Evolutionary conservation across 2,113 vertebrate genomes (phyloP), one percentile per base, ranked within the genome.

Genomic region (Chionodraco myersi): DNA sequence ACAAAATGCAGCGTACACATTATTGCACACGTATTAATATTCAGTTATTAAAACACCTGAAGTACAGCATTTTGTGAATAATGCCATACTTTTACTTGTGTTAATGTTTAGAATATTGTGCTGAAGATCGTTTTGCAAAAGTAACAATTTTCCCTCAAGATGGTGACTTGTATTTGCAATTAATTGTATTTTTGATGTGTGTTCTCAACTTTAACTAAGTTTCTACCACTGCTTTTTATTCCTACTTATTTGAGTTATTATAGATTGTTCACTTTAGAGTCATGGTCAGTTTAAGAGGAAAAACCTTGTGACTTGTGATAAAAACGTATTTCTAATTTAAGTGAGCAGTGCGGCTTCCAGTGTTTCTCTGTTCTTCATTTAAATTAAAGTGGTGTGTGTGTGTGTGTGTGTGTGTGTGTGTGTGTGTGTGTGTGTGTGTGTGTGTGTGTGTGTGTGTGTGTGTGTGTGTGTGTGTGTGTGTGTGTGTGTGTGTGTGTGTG

Each of bases 371-470:
- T 85, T 75, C 75, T 82, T 86, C 75, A 87, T 90, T 88, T 88
- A 90, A 85, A 90, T 92, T 90, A 91, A 88, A 88, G 87, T 81
- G 80, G 72, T 82, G 79, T 70, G 73, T 82, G 15, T 72, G 66
- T 34, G 54, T 53, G 53, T 52, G 76, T 79, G 73, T 26, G 26
- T 82, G 79, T 87, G 79, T 87, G 80, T 81, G 78, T 68, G 26
- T 26, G 26, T 26, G 26, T 26, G 26, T 26, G 26, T 26, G 26
- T 26, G 26, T 26, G 26, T 26, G 26, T 26, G 26, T 26, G 26
- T 26, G 26, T 26, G 26, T 26, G 26, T 26, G 26, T 26, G 26
- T 26, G 26, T 26, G 26, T 26, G 26, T 26, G 26, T 26, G 26
- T 26, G 26, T 26, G 26, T 26, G 26, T 26, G 26, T 26, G 26